phyloP scores from a whole-genome alignment of 2,797 vertebrate species.

The Xenops minutus region DNA sequence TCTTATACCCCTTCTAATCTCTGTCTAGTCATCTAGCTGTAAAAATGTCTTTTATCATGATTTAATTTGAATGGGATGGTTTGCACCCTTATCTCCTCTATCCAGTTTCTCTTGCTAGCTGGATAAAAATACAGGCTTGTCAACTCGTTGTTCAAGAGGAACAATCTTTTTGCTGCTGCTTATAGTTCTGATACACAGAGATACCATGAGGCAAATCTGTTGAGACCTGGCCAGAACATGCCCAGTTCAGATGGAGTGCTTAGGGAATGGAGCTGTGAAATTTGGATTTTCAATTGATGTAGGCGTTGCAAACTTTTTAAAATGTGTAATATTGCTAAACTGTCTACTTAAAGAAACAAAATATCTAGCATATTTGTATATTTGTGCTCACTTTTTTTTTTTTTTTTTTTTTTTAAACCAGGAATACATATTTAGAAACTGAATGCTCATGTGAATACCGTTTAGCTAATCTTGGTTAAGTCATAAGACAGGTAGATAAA shows the following conservation, averaged over 20 bases:
- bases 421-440: neutral
- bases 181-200: neutral
- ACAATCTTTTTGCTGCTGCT: neutral
- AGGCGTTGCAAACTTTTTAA: neutral
- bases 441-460: neutral
- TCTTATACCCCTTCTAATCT: neutral
- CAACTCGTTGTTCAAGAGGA: fast-evolving
- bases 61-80: neutral
- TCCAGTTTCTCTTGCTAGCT: neutral
- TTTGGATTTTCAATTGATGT: neutral
- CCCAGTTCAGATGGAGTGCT: neutral
- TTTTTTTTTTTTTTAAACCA: neutral
- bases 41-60: neutral
- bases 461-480: neutral
- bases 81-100: neutral
- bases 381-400: neutral
- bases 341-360: neutral
- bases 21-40: neutral
- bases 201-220: neutral
- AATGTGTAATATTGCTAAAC: neutral
- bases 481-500: neutral
- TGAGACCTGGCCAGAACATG: neutral
- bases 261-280: neutral
- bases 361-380: neutral
- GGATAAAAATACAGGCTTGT: neutral